Conservation (phyloP, 2,113 vertebrate species). For the Eurypyga helias region DNA sequence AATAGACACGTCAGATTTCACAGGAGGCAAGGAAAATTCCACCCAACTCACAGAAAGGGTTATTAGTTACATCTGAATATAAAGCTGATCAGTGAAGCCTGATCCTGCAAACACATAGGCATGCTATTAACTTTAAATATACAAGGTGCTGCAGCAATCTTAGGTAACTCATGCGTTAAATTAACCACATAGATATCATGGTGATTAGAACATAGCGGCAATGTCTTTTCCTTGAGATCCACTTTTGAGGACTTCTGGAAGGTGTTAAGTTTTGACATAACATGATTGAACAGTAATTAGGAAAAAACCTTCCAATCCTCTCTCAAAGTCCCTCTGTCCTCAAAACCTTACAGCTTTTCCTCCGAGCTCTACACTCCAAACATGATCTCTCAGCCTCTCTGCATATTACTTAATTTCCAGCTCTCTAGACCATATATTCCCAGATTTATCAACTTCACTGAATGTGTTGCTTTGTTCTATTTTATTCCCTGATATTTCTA, state of each 20-base stretch:
- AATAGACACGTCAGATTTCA: neutral
- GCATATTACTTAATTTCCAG: neutral
- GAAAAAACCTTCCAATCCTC: neutral
- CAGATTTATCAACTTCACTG: neutral
- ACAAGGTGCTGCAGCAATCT: neutral
- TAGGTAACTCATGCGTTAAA: neutral
- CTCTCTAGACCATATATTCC: neutral
- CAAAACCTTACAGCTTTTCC: neutral
- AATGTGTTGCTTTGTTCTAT: neutral
- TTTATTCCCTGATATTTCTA: neutral
- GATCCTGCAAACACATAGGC: neutral
- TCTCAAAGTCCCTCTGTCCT: neutral
- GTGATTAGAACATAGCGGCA: neutral
- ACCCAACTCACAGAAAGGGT: neutral
- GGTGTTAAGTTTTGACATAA: neutral
- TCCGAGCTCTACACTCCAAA: accelerated
- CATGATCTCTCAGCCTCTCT: neutral
- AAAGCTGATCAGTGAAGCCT: neutral
- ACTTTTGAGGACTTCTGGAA: neutral
- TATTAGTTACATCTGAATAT: neutral
- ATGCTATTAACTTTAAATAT: neutral
- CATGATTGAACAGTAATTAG: neutral
- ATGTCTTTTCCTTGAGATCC: neutral
- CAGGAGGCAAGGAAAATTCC: neutral
- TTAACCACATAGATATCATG: neutral